A percentile compares a stretch with the other conserved stretches of the same genome.
Conservation (phyloP, 1,140 invertebrate genomes). For the Philopotamus ludificatus region DNA sequence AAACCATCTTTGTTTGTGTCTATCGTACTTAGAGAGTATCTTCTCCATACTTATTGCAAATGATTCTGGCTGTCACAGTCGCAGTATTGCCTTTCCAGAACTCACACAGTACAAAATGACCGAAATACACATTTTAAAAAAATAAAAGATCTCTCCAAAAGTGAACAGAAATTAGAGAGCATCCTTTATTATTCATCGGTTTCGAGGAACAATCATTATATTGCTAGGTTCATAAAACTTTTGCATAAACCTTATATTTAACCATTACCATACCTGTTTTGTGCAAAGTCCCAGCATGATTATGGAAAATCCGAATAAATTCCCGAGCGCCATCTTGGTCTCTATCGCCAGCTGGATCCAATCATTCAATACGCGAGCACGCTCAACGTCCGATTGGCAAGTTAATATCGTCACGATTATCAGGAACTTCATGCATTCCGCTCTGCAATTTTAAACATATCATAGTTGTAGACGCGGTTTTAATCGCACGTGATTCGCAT, state of each 20-base stretch:
- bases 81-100: no score
- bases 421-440: conserved; percentile 82
- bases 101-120: not conserved
- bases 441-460: conserved; percentile 54
- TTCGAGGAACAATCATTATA: not conserved
- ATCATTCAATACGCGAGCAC: conserved; percentile 82
- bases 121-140: not conserved
- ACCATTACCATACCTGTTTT: conserved; percentile 83
- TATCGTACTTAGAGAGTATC: no score
- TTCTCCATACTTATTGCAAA: no score
- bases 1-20: no score
- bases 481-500: not conserved
- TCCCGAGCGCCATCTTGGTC: conserved; percentile 85
- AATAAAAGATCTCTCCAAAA: not conserved
- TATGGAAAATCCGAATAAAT: conserved; percentile 86
- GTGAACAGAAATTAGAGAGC: not conserved
- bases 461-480: not conserved
- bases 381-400: conserved; percentile 71
- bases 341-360: conserved; percentile 93
- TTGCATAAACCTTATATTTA: no score
- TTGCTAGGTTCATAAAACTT: no score
- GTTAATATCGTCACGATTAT: conserved; percentile 86
- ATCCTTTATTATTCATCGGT: not conserved
- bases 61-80: no score
- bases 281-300: conserved; percentile 87